phyloP scores from a whole-genome alignment of 2,113 vertebrate genomes.

The Podarcis cretensis region DNA sequence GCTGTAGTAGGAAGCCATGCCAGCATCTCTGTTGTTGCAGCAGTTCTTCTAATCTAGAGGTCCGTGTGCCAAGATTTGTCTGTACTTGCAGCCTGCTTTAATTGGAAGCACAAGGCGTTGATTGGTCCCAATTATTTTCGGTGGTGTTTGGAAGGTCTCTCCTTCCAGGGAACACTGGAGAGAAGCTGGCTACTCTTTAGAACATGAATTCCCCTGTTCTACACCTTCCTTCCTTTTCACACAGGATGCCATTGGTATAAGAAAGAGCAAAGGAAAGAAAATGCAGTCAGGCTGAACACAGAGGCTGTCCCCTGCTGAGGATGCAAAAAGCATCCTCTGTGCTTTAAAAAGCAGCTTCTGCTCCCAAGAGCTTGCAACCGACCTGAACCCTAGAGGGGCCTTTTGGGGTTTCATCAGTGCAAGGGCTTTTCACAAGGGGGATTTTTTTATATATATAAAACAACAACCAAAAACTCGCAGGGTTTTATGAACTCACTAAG shows the following conservation, averaged over 20 bases:
- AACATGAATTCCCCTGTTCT: neutral
- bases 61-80: neutral
- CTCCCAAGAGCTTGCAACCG: neutral
- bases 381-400: no score
- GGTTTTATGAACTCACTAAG: no score
- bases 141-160: neutral
- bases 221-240: neutral
- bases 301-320: no score
- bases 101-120: neutral
- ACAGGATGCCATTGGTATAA: neutral
- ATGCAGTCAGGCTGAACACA: neutral
- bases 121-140: neutral
- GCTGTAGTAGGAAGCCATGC: neutral
- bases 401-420: neutral
- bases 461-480: neutral
- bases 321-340: neutral
- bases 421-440: neutral
- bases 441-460: no score
- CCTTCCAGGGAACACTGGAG: neutral
- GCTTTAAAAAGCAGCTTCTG: neutral
- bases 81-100: neutral
- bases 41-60: neutral
- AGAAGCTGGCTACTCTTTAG: neutral
- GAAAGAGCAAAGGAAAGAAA: neutral
- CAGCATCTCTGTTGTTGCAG: no score